Evolutionary conservation across 2,797 vertebrate species (phyloP).

Genomic region (Tolypeutes matacus): DNA sequence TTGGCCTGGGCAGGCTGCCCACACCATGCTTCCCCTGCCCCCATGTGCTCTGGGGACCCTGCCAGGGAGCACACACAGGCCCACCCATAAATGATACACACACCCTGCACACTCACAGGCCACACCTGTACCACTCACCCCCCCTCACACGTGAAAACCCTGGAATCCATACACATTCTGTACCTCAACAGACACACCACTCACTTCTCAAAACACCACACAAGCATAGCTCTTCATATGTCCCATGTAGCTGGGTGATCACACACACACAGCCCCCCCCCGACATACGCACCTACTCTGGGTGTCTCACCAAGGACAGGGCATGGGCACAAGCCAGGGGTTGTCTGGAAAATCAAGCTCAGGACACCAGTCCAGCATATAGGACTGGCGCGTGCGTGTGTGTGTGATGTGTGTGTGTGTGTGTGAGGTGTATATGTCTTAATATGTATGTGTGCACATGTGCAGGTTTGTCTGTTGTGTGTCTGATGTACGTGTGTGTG

Average conservation of each 20-base stretch:
- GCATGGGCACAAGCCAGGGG: neutral
- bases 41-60: too few relatives aligned
- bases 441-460: neutral
- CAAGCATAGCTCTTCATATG: neutral
- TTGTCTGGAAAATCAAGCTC: neutral
- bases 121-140: too few relatives aligned
- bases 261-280: neutral
- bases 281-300: too few relatives aligned
- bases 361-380: neutral
- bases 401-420: neutral
- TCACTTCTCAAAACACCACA: neutral
- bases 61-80: neutral
- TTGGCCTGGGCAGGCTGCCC: neutral
- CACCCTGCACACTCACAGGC: neutral
- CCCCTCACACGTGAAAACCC: neutral
- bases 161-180: neutral
- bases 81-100: neutral
- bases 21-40: neutral
- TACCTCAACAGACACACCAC: neutral
- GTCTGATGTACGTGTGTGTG: neutral
- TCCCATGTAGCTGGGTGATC: neutral
- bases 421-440: neutral
- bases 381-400: rapidly evolving
- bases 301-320: neutral
- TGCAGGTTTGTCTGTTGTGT: neutral